A percentile compares a stretch with the other conserved stretches of the same genome.
Conservation (phyloP, 2,797 vertebrate genomes). For the Astyanax mexicanus region DNA sequence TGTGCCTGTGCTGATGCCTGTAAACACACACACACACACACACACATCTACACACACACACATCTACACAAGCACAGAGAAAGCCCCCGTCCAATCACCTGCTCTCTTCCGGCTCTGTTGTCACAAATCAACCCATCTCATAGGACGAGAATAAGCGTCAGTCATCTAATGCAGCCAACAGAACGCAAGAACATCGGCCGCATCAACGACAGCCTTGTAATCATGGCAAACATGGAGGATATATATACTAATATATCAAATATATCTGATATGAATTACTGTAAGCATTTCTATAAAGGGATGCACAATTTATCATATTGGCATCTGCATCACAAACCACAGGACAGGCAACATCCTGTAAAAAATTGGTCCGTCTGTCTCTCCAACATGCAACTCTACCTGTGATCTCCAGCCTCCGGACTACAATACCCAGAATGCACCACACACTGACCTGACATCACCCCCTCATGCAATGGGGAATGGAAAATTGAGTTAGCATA, state of each 20-base stretch:
- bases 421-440: too few species aligned
- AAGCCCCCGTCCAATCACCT: conserved; percentile 62
- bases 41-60: conserved; percentile 45
- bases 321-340: too few species aligned
- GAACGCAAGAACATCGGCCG: conserved; percentile 36
- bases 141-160: conserved; percentile 65
- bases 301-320: too few species aligned
- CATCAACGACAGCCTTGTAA: conserved; percentile 21
- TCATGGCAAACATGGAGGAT: neutral
- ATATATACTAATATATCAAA: too few species aligned
- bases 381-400: too few species aligned
- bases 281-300: too few species aligned
- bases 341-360: too few species aligned
- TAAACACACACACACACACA: conserved; percentile 53
- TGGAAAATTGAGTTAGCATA: too few species aligned
- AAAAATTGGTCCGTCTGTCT: too few species aligned
- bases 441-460: too few species aligned
- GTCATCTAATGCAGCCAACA: conserved; percentile 60
- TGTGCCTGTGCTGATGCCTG: conserved; percentile 57
- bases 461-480: too few species aligned
- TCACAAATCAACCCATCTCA: conserved; percentile 51
- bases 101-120: conserved; percentile 53
- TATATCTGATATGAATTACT: neutral
- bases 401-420: too few species aligned
- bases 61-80: conserved; percentile 33